Conservation (phyloP, 1,140 invertebrate species). For the Bombus vancouverensis region DNA sequence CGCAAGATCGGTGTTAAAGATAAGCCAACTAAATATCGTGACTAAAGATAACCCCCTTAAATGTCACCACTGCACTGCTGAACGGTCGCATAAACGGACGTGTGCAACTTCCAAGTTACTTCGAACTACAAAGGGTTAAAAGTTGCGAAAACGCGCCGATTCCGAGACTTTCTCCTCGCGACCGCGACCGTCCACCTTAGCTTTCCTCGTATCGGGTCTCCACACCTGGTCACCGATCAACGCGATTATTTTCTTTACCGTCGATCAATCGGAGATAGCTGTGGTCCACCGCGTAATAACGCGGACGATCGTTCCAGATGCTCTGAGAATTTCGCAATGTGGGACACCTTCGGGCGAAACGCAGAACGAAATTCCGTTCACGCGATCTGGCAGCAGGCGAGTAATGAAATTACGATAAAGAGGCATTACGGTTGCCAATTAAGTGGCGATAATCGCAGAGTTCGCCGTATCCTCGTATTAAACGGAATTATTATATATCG, state of each 20-base stretch:
- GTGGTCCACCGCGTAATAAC: neutral
- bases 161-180: neutral
- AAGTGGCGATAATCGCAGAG: conserved; percentile 45
- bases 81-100: too few relatives aligned
- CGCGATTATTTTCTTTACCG: neutral
- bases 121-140: neutral
- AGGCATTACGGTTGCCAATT: conserved; percentile 48
- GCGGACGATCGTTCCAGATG: neutral
- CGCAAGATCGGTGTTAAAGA: too few relatives aligned
- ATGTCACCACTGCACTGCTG: too few relatives aligned
- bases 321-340: conserved; percentile 30
- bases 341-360: neutral
- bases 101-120: neutral
- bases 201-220: neutral
- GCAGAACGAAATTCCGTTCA: conserved; percentile 20
- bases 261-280: neutral
- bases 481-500: conserved; percentile 25
- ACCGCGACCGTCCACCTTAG: neutral
- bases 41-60: too few relatives aligned
- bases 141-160: neutral
- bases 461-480: conserved; percentile 18
- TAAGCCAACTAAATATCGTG: too few relatives aligned
- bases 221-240: neutral
- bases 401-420: conserved; percentile 56
- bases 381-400: neutral